These are phyloP conservation scores for Drosophila seguyi DNA, from an alignment of 1,140 invertebrate genomes.

Conservation along the genomic window DNA sequence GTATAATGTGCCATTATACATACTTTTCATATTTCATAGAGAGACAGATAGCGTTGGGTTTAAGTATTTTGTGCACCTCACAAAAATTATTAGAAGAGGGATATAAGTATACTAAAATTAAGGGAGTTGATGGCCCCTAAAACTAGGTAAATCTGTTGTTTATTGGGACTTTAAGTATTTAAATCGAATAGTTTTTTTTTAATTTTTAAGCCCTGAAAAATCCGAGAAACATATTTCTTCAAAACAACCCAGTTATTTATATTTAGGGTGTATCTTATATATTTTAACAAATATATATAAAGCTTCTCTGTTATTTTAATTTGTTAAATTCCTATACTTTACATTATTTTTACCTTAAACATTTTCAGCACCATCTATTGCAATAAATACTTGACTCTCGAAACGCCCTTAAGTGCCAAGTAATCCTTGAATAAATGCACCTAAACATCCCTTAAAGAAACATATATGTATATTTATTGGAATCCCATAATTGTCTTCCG, in stretches of 20 bases:
- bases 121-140: background rate
- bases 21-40: slow-evolving; percentile 13
- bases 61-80: too few relatives aligned
- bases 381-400: background rate
- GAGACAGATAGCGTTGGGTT: background rate
- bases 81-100: background rate
- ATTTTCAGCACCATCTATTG: too few relatives aligned
- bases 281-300: background rate
- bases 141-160: background rate
- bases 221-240: too few relatives aligned
- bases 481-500: slow-evolving; percentile 12
- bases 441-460: background rate
- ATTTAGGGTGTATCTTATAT: too few relatives aligned
- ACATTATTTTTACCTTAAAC: too few relatives aligned
- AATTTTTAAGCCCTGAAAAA: background rate
- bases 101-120: background rate
- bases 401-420: background rate
- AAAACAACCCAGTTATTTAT: background rate
- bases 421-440: slow-evolving; percentile 7
- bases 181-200: background rate
- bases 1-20: slow-evolving; percentile 14
- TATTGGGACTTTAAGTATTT: background rate
- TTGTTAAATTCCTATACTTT: background rate
- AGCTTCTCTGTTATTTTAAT: background rate
- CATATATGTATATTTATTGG: background rate